These are phyloP conservation scores for Conchocele bisecta DNA, from an alignment of 2,888 invertebrate species.

Conservation along the genomic window DNA sequence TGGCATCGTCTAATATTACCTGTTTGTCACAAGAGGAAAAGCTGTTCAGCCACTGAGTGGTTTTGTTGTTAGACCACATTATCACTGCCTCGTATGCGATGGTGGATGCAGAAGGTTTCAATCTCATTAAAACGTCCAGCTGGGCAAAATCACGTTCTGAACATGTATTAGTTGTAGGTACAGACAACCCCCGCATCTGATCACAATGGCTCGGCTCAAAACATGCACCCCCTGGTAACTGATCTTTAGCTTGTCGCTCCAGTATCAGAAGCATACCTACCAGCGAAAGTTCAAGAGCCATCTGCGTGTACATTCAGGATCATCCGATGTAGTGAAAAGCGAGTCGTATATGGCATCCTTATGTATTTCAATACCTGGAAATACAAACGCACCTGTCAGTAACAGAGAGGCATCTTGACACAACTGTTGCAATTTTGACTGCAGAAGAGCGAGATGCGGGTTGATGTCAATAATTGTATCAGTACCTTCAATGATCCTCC, in stretches of 20 bases:
- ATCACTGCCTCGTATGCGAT: constrained; percentile 27
- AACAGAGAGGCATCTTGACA: constrained; percentile 26
- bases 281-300: constrained; percentile 24
- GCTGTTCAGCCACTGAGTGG: constrained; percentile 38
- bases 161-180: constrained; percentile 9
- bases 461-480: constrained; percentile 16
- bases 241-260: constrained; percentile 45
- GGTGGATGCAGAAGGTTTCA: constrained; percentile 23
- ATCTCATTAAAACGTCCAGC: constrained; percentile 17
- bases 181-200: not conserved
- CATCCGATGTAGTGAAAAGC: constrained; percentile 4
- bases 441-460: constrained; percentile 4
- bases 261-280: constrained; percentile 35
- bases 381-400: constrained; percentile 18
- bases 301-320: constrained; percentile 26
- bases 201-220: not conserved
- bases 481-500: constrained; percentile 23
- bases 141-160: constrained; percentile 20
- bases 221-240: constrained; percentile 36
- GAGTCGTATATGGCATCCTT: constrained; percentile 16
- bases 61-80: constrained; percentile 45
- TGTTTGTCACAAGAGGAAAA: too few species aligned
- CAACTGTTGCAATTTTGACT: constrained; percentile 5
- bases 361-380: not conserved
- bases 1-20: too few species aligned